phyloP scores from a whole-genome alignment of 2,797 vertebrate species.

The Argya squamiceps region DNA sequence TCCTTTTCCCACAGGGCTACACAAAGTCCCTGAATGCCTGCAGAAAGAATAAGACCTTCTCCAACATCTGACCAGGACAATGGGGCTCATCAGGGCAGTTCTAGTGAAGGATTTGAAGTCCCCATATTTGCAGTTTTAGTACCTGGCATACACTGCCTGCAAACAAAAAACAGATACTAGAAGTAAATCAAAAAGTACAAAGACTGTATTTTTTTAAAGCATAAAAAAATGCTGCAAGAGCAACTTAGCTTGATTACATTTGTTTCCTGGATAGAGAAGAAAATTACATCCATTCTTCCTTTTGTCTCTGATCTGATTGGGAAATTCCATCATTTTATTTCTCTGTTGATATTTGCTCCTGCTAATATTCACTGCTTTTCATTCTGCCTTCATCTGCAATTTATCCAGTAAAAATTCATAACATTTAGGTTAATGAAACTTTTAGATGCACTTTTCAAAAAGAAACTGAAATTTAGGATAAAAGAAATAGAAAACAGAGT shows the following conservation, averaged over 20 bases:
- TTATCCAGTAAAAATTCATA: not conserved
- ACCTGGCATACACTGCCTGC: not conserved
- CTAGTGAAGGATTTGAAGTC: not conserved
- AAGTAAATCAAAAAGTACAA: not conserved
- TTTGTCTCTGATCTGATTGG: not conserved
- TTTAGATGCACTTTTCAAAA: not conserved
- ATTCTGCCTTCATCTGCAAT: not conserved
- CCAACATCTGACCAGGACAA: not conserved
- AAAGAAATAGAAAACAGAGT: not conserved
- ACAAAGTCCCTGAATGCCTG: not conserved
- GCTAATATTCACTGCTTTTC: not conserved
- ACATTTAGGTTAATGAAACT: not conserved
- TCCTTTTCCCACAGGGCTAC: rapidly evolving
- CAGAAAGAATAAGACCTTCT: not conserved
- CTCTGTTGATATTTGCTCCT: not conserved
- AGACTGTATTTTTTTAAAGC: not conserved
- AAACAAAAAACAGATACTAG: not conserved
- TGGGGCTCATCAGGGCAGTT: not conserved
- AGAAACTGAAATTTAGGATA: not conserved
- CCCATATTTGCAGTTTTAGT: not conserved
- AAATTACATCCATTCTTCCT: not conserved
- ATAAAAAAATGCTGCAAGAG: not conserved
- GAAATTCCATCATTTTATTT: not conserved
- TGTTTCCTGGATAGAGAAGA: not conserved
- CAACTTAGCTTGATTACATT: not conserved